Evolutionary conservation across 2,113 vertebrate species (phyloP), one percentile per base, ranked within the genome.

Genomic region (Hemichromis elongatus): DNA sequence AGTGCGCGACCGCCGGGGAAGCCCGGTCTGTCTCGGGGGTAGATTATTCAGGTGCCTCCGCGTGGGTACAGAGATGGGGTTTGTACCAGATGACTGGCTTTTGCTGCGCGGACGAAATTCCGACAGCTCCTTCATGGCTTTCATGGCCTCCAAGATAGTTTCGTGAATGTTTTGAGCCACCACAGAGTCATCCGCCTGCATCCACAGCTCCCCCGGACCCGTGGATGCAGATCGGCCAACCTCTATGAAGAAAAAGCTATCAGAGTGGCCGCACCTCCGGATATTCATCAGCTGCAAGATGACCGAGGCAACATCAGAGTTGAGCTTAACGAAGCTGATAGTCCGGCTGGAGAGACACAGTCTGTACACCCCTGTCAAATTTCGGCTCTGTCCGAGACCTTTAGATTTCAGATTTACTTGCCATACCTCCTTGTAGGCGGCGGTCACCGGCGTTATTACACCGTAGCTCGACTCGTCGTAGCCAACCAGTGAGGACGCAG

Each of bases 111-210:
- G 98, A 10, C 98, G 97, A 92, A 99, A 99, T 86, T 99, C 98
- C 59, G 97, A 97, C 80, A 98, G 96, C 96, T 99, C 98, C 94
- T 98, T 99, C 95, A 99, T 97, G 4, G 98, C 98, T 92, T 97
- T 98, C 98, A 99, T 99, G 6, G 98, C 98, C 92, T 99, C 98
- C 89, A 99, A 84, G 80, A 99, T 98, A 37, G 98, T 99, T 93
- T 99, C 98, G 80, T 99, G 98, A 88, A 99, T 99, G 92, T 97
- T 99, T 85, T 99, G 98, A n/a, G 98, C 98, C 91, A 99, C 98
- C 89, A 99, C 98, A 0, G 97, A 97, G 93, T 99, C 98, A 54
- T 99, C 98, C 0, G 97, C 98, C 90, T 99, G 98, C 98, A 99
- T 99, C 98, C 98, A 99, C 21, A 99, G 93, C 95, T 99, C 98